Base-by-base conservation (phyloP, 23 tunicate species). In the Halocynthia roretzi region DNA sequence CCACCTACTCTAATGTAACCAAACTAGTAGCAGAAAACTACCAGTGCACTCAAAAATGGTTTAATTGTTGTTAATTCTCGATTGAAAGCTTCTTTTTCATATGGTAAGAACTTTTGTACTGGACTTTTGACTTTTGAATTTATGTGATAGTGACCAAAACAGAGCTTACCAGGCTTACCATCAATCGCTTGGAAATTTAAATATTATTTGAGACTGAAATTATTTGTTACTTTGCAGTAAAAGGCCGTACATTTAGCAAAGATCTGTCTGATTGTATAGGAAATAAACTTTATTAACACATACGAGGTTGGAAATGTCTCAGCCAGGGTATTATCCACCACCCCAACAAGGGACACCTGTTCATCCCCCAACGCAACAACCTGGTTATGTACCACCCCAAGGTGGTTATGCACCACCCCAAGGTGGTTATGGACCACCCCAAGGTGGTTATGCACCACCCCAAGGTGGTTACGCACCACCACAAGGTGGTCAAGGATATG, bases 361-460 rank as follows among this genome's bases (percentile, higher is more conserved):
- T 62, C 31, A 61, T 62, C 81, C 52, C 10, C 51, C 69, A 50
- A 19, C 23, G 0, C 71, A 40, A 12, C 71, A 62, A 40, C 73
- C 51, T 20, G 81, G 81, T 14, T 77, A 77, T 50, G 71, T 56
- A 77, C 81, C 81, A 20, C 81, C 69, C 20, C 84, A 81, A 54
- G 83, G 76, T 9, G 84, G 80, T 8, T 81, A 81, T 60, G 82
- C 82, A 6, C 86, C 87, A 48, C 83, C 83, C 53, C 63, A 63
- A 18, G 87, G 82, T 11, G 83, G 84, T 19, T 85, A 85, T 56
- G 70, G 77, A 8, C 87, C 93, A 7, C 77, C 81, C 6, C 79
- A 71, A 61, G 61, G 2, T 50, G 79, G 79, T 10, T 74, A 52
- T 54, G 78, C 63, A 10, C 78, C 78, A 8, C 78, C 78, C 5